phyloP scores from a whole-genome alignment of 2,888 invertebrate species.

The Drosophila paucipuncta region DNA sequence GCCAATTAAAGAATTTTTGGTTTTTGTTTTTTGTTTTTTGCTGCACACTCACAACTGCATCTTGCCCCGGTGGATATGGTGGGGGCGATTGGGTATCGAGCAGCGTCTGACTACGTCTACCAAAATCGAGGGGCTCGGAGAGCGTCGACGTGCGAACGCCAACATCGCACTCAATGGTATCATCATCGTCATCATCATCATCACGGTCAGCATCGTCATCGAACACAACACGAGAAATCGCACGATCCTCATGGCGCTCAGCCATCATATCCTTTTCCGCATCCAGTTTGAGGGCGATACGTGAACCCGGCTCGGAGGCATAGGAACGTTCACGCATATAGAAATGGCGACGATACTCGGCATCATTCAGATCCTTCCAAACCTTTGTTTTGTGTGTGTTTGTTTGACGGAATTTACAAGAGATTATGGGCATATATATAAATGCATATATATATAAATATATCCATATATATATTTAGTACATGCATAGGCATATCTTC shows the following conservation, averaged over 20 bases:
- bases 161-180: constrained; percentile 70
- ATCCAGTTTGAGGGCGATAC: constrained; percentile 81
- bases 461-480: constrained; percentile 8
- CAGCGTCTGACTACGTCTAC: constrained; percentile 68
- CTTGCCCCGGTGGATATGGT: constrained; percentile 20
- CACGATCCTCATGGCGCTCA: constrained; percentile 34
- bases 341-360: constrained; percentile 82
- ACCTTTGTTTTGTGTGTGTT: constrained; percentile 65
- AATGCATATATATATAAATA: constrained; percentile 12
- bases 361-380: constrained; percentile 84
- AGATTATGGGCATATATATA: constrained; percentile 41
- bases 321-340: constrained; percentile 84
- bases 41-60: constrained; percentile 71
- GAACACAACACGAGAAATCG: constrained; percentile 6
- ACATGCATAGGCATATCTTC: constrained; percentile 50
- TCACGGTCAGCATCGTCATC: constrained; percentile 5
- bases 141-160: constrained; percentile 78
- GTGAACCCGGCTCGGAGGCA: constrained; percentile 84
- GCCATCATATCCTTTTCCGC: constrained; percentile 59
- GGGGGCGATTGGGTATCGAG: constrained; percentile 59
- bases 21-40: constrained; percentile 13
- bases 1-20: constrained; percentile 71
- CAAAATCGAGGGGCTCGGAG: constrained; percentile 79
- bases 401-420: constrained; percentile 49
- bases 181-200: constrained; percentile 63